Evolutionary conservation across 1,140 invertebrate genomes (phyloP).

Genomic region (Lepidotrigona ventralis): DNA sequence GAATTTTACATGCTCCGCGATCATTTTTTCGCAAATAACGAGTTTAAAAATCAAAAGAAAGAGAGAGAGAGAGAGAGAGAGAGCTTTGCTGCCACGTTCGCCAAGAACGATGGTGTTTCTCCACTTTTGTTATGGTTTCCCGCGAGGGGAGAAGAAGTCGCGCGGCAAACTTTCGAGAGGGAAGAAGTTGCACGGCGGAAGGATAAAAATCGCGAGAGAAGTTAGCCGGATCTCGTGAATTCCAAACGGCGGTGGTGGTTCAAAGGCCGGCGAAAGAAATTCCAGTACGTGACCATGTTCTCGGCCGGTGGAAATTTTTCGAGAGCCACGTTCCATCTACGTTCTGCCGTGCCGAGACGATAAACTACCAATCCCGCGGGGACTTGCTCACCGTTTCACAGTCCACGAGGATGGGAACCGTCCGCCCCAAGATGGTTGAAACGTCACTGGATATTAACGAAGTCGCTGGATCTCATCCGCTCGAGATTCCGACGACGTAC

Average conservation of each 20-base stretch:
- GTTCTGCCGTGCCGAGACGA: not conserved
- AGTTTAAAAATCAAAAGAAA: not conserved
- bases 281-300: constrained; percentile 1
- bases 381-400: not conserved
- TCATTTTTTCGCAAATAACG: not conserved
- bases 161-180: not conserved
- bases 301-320: not conserved
- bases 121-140: not conserved
- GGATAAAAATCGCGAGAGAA: constrained; percentile 22
- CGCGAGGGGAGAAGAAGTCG: not conserved
- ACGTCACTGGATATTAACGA: not conserved
- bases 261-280: not conserved
- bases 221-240: constrained; percentile 16
- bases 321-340: not conserved
- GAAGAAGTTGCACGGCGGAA: not conserved
- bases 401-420: not conserved
- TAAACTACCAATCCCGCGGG: not conserved
- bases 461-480: not conserved
- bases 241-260: not conserved
- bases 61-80: too few relatives aligned
- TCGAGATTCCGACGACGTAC: not conserved
- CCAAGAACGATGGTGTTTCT: not conserved
- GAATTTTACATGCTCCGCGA: too few relatives aligned
- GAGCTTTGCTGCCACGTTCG: not conserved
- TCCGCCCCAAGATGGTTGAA: not conserved